Evolutionary conservation across 2,888 invertebrate species (phyloP).

Genomic region (Eupeodes luniger): DNA sequence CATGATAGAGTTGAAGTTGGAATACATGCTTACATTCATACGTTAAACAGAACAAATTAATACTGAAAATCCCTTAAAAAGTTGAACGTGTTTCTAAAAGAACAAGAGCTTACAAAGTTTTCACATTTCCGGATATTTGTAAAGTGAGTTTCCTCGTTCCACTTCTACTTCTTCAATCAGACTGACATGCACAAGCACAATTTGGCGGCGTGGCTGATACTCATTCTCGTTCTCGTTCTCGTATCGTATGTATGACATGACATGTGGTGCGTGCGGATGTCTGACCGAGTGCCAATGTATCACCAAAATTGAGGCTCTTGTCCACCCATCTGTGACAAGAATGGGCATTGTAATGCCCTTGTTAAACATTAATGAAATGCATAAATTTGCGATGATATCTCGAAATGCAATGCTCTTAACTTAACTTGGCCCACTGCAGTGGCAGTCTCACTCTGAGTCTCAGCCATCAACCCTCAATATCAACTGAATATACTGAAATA

Average conservation of each 20-base stretch:
- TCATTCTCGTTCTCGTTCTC: too few relatives aligned
- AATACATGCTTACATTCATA: slow-evolving; percentile 26
- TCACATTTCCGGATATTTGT: slow-evolving; percentile 20
- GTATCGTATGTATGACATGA: slow-evolving; percentile 30
- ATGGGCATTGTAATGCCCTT: slow-evolving; percentile 74
- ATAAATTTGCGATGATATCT: slow-evolving; percentile 76
- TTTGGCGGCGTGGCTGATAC: not conserved
- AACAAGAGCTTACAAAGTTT: slow-evolving; percentile 46
- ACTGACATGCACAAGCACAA: slow-evolving; percentile 3
- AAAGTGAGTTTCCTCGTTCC: not conserved
- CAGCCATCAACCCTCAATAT: not conserved
- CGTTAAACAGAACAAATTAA: slow-evolving; percentile 42
- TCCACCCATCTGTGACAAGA: slow-evolving; percentile 75
- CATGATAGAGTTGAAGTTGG: slow-evolving; percentile 49
- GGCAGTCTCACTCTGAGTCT: not conserved
- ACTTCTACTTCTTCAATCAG: slow-evolving; percentile 15
- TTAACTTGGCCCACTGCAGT: slow-evolving; percentile 22
- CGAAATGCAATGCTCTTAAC: slow-evolving; percentile 68
- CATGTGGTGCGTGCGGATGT: slow-evolving; percentile 64
- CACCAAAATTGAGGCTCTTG: slow-evolving; percentile 67
- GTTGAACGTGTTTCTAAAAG: slow-evolving; percentile 12
- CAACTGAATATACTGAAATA: not conserved
- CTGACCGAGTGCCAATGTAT: slow-evolving; percentile 70
- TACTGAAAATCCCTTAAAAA: slow-evolving; percentile 51
- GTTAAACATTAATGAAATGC: slow-evolving; percentile 77